Evolutionary conservation across 2,888 invertebrate species (phyloP).

Genomic region (Cosmia trapezina): DNA sequence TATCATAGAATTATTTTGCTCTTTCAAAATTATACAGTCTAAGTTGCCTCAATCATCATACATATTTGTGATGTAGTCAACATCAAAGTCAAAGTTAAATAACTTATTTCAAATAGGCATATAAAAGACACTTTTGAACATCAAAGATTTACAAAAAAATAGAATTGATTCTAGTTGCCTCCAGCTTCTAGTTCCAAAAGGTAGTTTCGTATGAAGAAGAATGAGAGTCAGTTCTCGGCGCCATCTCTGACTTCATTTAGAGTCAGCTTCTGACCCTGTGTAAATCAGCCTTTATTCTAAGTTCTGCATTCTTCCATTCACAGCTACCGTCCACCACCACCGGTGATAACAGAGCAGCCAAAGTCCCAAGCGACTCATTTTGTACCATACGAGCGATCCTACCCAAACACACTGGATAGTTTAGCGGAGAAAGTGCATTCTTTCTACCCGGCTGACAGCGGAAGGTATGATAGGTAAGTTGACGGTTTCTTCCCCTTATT

Average conservation of each 20-base stretch:
- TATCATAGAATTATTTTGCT: neutral
- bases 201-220: no score
- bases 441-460: conserved; percentile 91
- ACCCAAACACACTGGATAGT: conserved; percentile 97
- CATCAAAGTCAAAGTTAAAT: no score
- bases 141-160: no score
- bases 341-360: conserved; percentile 97
- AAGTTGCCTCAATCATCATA: neutral
- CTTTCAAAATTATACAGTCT: neutral
- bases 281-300: no score
- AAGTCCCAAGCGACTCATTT: conserved; percentile 95
- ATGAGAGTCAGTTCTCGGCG: no score
- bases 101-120: no score
- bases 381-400: conserved; percentile 96
- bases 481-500: neutral
- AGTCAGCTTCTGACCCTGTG: no score
- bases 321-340: conserved; percentile 95
- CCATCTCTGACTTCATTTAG: no score
- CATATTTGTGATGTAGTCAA: no score
- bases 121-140: no score
- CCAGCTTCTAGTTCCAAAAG: no score
- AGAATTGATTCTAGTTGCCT: no score
- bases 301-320: neutral
- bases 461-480: conserved; percentile 73
- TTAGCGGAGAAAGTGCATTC: conserved; percentile 98